Evolutionary conservation across 2,888 invertebrate species (phyloP), one percentile per base, ranked within the genome.

Genomic region (Agriopis marginaria): DNA sequence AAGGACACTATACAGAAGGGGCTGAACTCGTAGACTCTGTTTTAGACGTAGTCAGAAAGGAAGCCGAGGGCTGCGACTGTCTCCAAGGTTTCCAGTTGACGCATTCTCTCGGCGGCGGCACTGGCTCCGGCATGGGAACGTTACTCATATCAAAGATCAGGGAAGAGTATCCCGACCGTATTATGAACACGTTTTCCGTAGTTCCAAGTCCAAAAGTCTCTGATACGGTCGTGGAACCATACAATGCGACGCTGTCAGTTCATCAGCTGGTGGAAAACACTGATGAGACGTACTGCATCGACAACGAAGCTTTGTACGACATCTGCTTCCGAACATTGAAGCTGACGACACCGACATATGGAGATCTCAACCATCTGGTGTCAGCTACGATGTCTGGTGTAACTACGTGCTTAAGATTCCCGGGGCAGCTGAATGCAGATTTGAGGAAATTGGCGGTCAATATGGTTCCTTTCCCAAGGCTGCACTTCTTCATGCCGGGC

Each of bases 301-400:
- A 97, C 85, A 97, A 97, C 82, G 97, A 97, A 86, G 97, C 97
- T 23, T 90, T 97, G 59, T 97, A 97, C 86, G 97, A 97, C 82
- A 97, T 97, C 80, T 97, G 97, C 90, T 97, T 97, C 94, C 93
- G 97, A 70, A 97, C 97, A 7, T 88, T 97, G 70, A 97, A 96
- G 85, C 89, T 97, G 55, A 95, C 96, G n/a, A 96, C 96, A 6
- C 97, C 97, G 0, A 97, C 97, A 0, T 97, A 97, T 82, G 96
- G 96, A 40, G 97, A 97, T 79, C 89, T 97, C 75, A 97, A 97
- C 74, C 92, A 91, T 71, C 78, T 92, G 69, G 90, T 92, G 8
- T 91, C 90, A 0, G 89, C 89, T 6, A 90, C 92, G 1, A 92
- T 92, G 92, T 92, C 92, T 8, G 92, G 92, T 0, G 89, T 92